Base-by-base conservation (phyloP, 1,140 invertebrate genomes). In the Caenorhabditis latens region DNA sequence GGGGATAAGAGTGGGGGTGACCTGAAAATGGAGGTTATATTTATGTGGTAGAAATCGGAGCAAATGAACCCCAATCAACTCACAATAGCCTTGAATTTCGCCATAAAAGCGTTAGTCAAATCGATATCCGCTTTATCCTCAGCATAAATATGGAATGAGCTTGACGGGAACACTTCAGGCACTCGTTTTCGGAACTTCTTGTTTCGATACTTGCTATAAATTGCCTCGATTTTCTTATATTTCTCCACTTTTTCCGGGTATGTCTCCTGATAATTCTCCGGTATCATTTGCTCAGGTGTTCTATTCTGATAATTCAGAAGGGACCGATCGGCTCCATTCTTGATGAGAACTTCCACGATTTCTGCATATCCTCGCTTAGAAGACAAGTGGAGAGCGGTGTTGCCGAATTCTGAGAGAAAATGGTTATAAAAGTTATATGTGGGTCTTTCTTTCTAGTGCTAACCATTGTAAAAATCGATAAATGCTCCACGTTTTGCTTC, bases 331-430 rank as follows among this genome's bases (percentile, higher is more conserved):
- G 67, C 67, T n/a, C 67, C 67, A 71, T 71, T 46, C 14, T 43
- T 71, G 67, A 71, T 71, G 8, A 71, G 67, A 46, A 71, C 16
- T 71, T 46, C 42, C 5, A 71, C 67, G 9, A 71, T 43, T 19
- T 71, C 67, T 8, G 67, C 42, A 19, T 71, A 46, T 4, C 11
- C 42, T 11, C 13, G 16, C 16, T 71, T 71, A 9, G 67, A 46
- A 4, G 67, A 42, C 42, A 48, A 14, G 42, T 71, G 67, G 21
- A 71, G 67, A 1, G 67, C 13, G n/a, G 67, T 71, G 42, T 71
- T 71, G 13, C 67, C 67, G 46, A 40, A 40, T 19, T 65, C 40
- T 65, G 63, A n/a, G n/a, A 58, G n/a, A n/a, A n/a, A n/a, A n/a
- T 40, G 13, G 24, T 1, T 32, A 40, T 42, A 0, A n/a, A n/a